Base-by-base conservation (phyloP, 2,888 invertebrate species). In the Chesias legatella region DNA sequence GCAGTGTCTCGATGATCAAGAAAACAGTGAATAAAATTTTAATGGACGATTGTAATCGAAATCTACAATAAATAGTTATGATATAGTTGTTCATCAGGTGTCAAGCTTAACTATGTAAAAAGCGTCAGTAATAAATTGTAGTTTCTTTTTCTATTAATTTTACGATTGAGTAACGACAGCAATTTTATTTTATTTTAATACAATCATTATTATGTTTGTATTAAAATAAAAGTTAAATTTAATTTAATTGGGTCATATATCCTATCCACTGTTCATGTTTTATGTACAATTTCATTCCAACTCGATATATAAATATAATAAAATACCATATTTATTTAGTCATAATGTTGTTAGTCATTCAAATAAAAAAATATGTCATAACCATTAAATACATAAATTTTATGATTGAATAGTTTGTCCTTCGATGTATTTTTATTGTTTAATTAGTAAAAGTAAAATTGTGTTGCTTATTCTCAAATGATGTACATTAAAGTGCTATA, bases 401-500 rank as follows among this genome's bases (percentile, higher is more conserved):
- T 6, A 3, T 22, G n/a, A 22, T 22, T 22, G n/a, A 10, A 6
- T 28, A 28, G 6, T 10, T 7, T 27, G 22, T 22, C 30, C 30
- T 30, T 36, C 1, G n/a, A 22, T 22, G 7, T 7, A 1, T 1
- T 22, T 22, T 7, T 22, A 22, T 5, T 22, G 1, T 7, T 22
- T 7, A 21, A 11, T 20, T 21, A 6, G 9, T 30, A 21, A n/a
- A 3, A 30, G 6, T 30, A 7, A 21, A 21, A 10, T 6, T n/a
- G 2, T 9, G 13, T 33, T 30, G 32, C 25, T 28, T 38, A 6
- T 22, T 30, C 9, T 26, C 7, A 27, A 25, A 24, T 28, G 7
- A 62, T 71, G 67, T 76, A 77, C 67, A 72, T 32, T 43, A 38
- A 32, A 42, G 33, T 38, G 44, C 45, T 48, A 42, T 39, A 10